A percentile compares a stretch with the other conserved stretches of the same genome.
These are phyloP conservation scores for Trissoscelio sp. DNA, from an alignment of 2,888 invertebrate species.

Conservation along the genomic window DNA sequence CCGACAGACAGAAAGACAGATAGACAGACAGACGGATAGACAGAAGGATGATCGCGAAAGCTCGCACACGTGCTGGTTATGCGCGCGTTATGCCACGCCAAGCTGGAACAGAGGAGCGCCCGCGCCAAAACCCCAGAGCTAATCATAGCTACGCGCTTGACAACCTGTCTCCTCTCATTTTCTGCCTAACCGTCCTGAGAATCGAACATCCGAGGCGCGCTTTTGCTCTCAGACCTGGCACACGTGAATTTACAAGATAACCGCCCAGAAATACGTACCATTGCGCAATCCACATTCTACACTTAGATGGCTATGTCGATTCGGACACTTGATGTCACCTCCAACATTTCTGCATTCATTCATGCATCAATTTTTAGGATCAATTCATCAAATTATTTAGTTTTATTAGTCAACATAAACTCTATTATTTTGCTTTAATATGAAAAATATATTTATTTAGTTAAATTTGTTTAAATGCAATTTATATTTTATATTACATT, in stretches of 20 bases:
- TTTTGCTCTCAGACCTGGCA: slow-evolving; percentile 55
- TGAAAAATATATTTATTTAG: too few relatives aligned
- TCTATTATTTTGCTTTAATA: too few relatives aligned
- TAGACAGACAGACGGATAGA: slow-evolving; percentile 51
- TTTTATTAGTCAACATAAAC: too few relatives aligned
- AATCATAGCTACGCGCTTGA: slow-evolving; percentile 82
- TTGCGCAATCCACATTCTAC: too few relatives aligned
- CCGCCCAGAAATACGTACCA: slow-evolving; percentile 49
- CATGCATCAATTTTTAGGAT: too few relatives aligned
- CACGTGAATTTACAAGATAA: slow-evolving; percentile 53
- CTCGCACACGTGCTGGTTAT: slow-evolving; percentile 74
- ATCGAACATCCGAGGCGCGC: slow-evolving; percentile 50
- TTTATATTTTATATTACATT: too few relatives aligned
- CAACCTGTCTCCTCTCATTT: slow-evolving; percentile 84
- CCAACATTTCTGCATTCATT: too few relatives aligned
- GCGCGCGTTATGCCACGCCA: slow-evolving; percentile 75
- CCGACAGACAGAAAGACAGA: slow-evolving; percentile 72
- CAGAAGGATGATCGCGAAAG: slow-evolving; percentile 47
- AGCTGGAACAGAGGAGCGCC: slow-evolving; percentile 67
- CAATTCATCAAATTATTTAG: too few relatives aligned
- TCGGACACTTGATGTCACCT: too few relatives aligned
- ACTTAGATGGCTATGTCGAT: too few relatives aligned
- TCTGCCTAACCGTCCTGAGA: slow-evolving; percentile 79
- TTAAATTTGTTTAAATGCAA: too few relatives aligned
- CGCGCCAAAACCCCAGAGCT: slow-evolving; percentile 73